Percentiles rank a stretch among this genome's conserved stretches.
phyloP scores from a whole-genome alignment of 2,797 vertebrate genomes.

The Sebastes cheni region DNA sequence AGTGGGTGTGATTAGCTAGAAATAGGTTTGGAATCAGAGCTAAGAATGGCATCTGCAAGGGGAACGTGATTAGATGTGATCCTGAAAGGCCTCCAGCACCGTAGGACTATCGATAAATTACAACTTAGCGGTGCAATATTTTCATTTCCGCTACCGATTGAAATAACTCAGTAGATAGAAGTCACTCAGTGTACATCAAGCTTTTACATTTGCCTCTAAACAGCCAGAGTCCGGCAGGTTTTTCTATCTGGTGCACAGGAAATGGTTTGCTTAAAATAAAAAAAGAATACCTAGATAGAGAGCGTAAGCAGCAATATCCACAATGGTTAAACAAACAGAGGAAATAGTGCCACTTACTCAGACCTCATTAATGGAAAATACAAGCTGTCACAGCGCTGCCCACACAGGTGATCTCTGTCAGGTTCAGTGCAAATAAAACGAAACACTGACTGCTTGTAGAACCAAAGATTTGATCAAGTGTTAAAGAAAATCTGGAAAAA shows the following conservation, averaged over 20 bases:
- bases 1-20: constrained; percentile 43
- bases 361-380: constrained; percentile 18
- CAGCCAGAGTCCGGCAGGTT: neutral
- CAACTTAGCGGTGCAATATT: neutral
- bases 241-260: neutral
- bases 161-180: constrained; percentile 6
- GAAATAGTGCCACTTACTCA: neutral
- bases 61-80: neutral
- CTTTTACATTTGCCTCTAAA: neutral
- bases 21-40: constrained; percentile 44
- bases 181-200: constrained; percentile 2
- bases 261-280: neutral
- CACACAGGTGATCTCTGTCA: constrained; percentile 18
- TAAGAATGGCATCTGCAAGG: constrained; percentile 19
- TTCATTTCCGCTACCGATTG: constrained; percentile 6
- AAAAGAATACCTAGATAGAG: neutral
- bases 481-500: neutral
- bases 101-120: constrained; percentile 13
- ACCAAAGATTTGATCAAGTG: neutral
- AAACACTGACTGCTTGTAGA: neutral
- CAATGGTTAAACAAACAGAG: neutral
- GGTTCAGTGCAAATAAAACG: neutral
- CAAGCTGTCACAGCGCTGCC: neutral
- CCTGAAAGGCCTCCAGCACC: neutral
- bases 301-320: neutral